A percentile compares a stretch with the other conserved stretches of the same genome.
Evolutionary conservation across 2,888 invertebrate species (phyloP).

Genomic region (Eupithecia centaureata): DNA sequence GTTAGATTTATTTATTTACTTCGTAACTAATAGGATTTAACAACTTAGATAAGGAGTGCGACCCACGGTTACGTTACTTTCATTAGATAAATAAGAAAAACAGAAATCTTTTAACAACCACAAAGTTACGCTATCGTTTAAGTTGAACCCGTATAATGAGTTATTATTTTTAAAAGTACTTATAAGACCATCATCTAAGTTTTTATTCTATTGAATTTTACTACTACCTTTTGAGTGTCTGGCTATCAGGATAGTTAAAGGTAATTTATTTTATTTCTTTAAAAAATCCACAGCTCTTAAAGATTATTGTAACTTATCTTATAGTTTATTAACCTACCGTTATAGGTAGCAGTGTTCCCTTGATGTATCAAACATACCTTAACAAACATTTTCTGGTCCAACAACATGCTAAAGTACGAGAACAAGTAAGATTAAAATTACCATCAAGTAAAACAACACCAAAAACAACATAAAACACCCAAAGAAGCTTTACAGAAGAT

Average conservation of each 20-base stretch:
- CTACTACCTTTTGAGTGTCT: not conserved
- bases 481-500: constrained; percentile 20
- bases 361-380: not conserved
- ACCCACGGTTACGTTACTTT: constrained; percentile 64
- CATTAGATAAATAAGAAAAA: constrained; percentile 59
- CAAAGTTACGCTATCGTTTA: constrained; percentile 58
- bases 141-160: too few species aligned
- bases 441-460: not conserved
- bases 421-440: not conserved
- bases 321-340: too few species aligned
- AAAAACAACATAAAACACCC: constrained; percentile 7
- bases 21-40: too few species aligned
- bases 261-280: too few species aligned
- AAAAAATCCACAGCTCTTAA: too few species aligned
- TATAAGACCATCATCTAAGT: too few species aligned
- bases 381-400: not conserved
- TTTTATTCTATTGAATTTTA: not conserved
- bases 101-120: too few species aligned
- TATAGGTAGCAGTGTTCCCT: not conserved
- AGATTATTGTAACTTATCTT: too few species aligned
- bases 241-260: not conserved
- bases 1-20: too few species aligned
- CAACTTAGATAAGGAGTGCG: too few species aligned
- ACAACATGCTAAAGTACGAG: not conserved
- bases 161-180: too few species aligned